Base-by-base conservation (phyloP, 1,140 invertebrate species). In the Marisa cornuarietis region DNA sequence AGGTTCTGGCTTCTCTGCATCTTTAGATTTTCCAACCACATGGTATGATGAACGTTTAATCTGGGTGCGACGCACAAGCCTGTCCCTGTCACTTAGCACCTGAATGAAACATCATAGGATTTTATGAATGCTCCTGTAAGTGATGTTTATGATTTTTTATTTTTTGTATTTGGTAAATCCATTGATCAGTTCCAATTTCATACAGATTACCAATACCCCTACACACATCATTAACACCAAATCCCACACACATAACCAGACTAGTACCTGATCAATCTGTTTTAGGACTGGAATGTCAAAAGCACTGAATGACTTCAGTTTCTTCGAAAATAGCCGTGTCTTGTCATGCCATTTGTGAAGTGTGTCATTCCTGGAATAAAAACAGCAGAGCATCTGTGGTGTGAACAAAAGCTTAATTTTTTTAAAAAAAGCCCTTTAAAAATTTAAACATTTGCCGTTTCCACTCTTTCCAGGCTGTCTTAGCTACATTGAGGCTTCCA, bases 311-410 rank as follows among this genome's bases (percentile, higher is more conserved):
- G 82, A 94, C 69, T 93, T 93, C 16, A 91, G 63, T 83, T 88
- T 91, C 13, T 89, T 90, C 52, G 86, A 83, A 6, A 94, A 92
- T 24, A 96, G 87, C 83, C 94, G 93, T 0, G 96, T 98, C 89
- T 96, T 97, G 79, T 97, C 95, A 91, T 97, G 95, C 97, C 97
- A 99, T 90, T 97, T 97, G 85, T 97, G 94, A 81, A 98, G 88
- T 16, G 88, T 89, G 8, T 81, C 69, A 81, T 90, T 86, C 83
- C 90, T 90, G 76, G 42, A 81, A 87, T 31, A 14, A 22, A 54
- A 68, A 81, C 26, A 31, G 26, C 20, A n/a, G 20, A n/a, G 51
- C 26, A 42, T 49, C 65, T 31, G 52, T 26, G 26, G 13, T 31
- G 9, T 22, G 20, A 20, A 20, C 49, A 51, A 61, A 54, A 75